phyloP scores from a whole-genome alignment of 2,797 vertebrate species.

The Enteromius treurensis region DNA sequence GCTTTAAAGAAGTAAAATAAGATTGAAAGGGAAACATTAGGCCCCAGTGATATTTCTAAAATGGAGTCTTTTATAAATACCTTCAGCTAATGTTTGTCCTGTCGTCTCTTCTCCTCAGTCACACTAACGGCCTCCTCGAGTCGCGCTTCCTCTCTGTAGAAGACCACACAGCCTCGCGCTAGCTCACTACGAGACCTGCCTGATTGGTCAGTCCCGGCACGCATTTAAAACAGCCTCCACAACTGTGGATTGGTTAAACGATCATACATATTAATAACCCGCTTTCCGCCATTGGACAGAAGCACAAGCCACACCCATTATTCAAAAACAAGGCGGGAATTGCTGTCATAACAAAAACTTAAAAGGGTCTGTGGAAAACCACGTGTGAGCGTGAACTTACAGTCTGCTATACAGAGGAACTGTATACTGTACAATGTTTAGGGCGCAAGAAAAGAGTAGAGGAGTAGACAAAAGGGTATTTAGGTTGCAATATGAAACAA shows the following conservation, averaged over 20 bases:
- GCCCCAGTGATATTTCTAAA: not conserved
- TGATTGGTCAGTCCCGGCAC: slow-evolving; percentile 83
- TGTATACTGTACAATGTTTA: not conserved
- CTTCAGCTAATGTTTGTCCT: slow-evolving; percentile 15
- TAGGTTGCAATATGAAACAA: not conserved
- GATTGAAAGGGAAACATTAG: not conserved
- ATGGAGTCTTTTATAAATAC: slow-evolving; percentile 3
- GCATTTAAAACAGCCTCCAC: slow-evolving; percentile 87
- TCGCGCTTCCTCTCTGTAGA: slow-evolving; percentile 52
- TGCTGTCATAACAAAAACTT: slow-evolving; percentile 41
- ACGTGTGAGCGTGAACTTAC: slow-evolving; percentile 9
- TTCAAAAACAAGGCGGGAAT: slow-evolving; percentile 72
- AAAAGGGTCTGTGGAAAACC: slow-evolving; percentile 5
- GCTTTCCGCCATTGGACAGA: slow-evolving; percentile 70
- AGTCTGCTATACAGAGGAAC: not conserved
- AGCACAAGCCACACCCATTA: slow-evolving; percentile 62
- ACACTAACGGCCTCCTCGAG: slow-evolving; percentile 49
- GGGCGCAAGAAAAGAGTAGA: not conserved
- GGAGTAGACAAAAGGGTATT: not conserved
- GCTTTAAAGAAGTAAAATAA: not conserved
- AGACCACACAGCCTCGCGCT: slow-evolving; percentile 82
- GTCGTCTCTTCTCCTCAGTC: slow-evolving; percentile 21
- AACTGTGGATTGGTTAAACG: slow-evolving; percentile 74
- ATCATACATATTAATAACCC: slow-evolving; percentile 73
- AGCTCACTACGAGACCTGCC: slow-evolving; percentile 87